These are phyloP conservation scores for Aporophyla lueneburgensis DNA, from an alignment of 2,888 invertebrate genomes.

Conservation along the genomic window DNA sequence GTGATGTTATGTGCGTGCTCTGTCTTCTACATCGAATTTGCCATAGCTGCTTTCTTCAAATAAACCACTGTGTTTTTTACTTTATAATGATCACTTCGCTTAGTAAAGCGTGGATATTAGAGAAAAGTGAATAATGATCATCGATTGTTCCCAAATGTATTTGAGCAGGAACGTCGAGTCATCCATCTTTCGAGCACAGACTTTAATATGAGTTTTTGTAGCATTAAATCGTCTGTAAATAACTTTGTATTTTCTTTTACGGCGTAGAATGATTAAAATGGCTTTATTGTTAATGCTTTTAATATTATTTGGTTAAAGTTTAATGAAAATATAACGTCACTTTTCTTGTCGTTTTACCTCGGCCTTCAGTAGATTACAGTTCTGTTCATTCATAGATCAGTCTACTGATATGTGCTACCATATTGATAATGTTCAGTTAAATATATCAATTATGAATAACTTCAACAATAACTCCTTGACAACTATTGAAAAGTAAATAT, in stretches of 20 bases:
- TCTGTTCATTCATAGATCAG: conserved; percentile 5
- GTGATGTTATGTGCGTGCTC: too few species aligned
- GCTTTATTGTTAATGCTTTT: conserved; percentile 32
- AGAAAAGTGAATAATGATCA: conserved; percentile 56
- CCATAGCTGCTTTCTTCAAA: conserved; percentile 4
- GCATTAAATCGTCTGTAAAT: conserved; percentile 40
- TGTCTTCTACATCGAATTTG: background rate
- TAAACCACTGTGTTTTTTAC: background rate
- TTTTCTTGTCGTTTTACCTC: conserved; percentile 2
- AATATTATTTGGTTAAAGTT: conserved; percentile 14
- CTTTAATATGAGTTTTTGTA: conserved; percentile 40
- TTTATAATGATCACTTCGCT: background rate
- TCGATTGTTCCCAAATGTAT: conserved; percentile 47
- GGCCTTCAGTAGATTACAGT: conserved; percentile 4
- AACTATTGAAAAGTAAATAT: conserved; percentile 29
- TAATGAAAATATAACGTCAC: conserved; percentile 11
- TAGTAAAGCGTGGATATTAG: conserved; percentile 29
- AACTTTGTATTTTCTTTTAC: conserved; percentile 27
- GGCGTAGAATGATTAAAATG: conserved; percentile 16
- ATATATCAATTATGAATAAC: background rate
- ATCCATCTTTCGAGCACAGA: conserved; percentile 39
- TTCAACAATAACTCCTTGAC: conserved; percentile 15
- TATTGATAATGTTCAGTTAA: background rate
- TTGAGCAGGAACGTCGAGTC: conserved; percentile 29
- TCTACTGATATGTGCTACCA: background rate